These are phyloP conservation scores for Erebia aethiops DNA, from an alignment of 2,888 invertebrate genomes.

Conservation along the genomic window DNA sequence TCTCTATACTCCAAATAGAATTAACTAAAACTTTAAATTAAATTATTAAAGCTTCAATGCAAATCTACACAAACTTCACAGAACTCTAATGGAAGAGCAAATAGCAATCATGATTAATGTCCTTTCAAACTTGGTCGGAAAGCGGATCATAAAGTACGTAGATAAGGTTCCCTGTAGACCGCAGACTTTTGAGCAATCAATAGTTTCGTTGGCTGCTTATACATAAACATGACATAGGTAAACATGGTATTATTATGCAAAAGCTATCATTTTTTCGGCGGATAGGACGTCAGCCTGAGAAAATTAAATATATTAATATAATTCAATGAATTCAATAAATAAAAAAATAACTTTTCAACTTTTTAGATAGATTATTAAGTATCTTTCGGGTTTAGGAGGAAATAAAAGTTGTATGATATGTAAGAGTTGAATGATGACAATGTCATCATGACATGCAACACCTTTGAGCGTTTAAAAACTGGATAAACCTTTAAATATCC, in stretches of 20 bases:
- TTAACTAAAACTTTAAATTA: constrained; percentile 14
- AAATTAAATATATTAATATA: too few relatives aligned
- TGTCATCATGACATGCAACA: too few relatives aligned
- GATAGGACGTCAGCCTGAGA: background rate
- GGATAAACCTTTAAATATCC: too few relatives aligned
- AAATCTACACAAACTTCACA: constrained; percentile 18
- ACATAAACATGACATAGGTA: too few relatives aligned
- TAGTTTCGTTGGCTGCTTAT: background rate
- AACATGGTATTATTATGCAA: background rate
- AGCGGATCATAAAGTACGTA: constrained; percentile 16
- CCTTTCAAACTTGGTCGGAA: constrained; percentile 26
- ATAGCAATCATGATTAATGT: constrained; percentile 38
- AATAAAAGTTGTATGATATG: too few relatives aligned
- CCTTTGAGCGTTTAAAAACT: too few relatives aligned
- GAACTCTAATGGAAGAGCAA: constrained; percentile 33
- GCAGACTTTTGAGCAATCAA: background rate
- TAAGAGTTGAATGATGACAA: too few relatives aligned
- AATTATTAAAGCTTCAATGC: constrained; percentile 18
- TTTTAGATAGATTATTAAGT: too few relatives aligned
- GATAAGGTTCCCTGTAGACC: background rate
- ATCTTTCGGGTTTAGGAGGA: too few relatives aligned
- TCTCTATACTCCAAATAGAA: background rate
- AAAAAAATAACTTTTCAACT: too few relatives aligned
- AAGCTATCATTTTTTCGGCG: background rate
- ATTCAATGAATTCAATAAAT: background rate